Evolutionary conservation across 2,113 vertebrate genomes (phyloP).

Genomic region (Quiscalus mexicanus): DNA sequence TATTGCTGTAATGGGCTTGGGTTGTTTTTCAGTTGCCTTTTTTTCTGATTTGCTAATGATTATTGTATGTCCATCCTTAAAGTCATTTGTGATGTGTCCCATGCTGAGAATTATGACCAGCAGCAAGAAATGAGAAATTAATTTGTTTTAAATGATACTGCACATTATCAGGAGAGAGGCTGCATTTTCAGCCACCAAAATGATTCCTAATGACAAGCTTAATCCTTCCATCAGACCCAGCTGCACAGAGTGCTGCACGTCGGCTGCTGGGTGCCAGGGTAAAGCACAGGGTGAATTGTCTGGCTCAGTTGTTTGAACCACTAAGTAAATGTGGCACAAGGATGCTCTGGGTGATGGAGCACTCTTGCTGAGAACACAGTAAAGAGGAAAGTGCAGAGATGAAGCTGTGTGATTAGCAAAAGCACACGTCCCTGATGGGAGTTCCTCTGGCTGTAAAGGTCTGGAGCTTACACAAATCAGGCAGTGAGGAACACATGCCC

Average conservation of each 20-base stretch:
- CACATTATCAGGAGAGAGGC: conserved; percentile 67
- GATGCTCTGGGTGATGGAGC: background rate
- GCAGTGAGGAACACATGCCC: background rate
- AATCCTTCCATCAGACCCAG: conserved; percentile 44
- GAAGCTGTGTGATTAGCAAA: background rate
- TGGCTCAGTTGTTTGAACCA: background rate
- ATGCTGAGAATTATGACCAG: conserved; percentile 73
- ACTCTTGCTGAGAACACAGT: background rate
- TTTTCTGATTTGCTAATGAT: conserved; percentile 44
- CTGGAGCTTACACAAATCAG: background rate
- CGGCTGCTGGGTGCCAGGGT: background rate
- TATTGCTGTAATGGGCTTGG: background rate
- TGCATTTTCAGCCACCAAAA: conserved; percentile 53
- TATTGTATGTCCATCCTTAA: conserved; percentile 68
- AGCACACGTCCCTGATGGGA: rapidly evolving
- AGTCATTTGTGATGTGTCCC: conserved; percentile 71
- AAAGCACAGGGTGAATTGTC: background rate
- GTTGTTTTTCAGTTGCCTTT: background rate
- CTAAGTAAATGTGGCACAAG: background rate
- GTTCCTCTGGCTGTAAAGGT: background rate
- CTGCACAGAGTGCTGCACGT: background rate
- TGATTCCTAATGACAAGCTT: conserved; percentile 65
- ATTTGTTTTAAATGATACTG: conserved; percentile 78
- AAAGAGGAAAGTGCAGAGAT: background rate
- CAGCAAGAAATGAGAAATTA: conserved; percentile 80